These are phyloP conservation scores for Phalangium opilio DNA, from an alignment of 2,888 invertebrate genomes.

Conservation along the genomic window DNA sequence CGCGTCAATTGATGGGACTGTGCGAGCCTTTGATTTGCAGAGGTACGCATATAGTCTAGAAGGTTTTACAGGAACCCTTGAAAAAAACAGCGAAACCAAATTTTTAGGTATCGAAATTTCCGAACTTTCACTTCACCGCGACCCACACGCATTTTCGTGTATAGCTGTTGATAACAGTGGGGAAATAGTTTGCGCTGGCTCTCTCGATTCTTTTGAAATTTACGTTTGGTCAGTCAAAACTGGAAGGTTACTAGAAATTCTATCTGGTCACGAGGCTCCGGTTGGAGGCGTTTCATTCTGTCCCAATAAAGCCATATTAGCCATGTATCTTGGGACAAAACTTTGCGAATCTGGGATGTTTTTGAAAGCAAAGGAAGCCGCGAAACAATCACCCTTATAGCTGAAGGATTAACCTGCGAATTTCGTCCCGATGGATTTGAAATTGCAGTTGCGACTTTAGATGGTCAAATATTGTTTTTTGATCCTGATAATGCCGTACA, in stretches of 20 bases:
- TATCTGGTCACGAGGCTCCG: slow-evolving; percentile 87
- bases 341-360: slow-evolving; percentile 78
- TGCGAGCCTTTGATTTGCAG: slow-evolving; percentile 81
- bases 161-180: slow-evolving; percentile 74
- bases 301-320: slow-evolving; percentile 56
- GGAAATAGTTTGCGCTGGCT: slow-evolving; percentile 87
- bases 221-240: slow-evolving; percentile 91
- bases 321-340: slow-evolving; percentile 88
- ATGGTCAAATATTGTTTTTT: slow-evolving; percentile 69
- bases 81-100: neutral
- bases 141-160: slow-evolving; percentile 80
- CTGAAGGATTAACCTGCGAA: slow-evolving; percentile 62
- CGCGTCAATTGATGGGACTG: slow-evolving; percentile 90
- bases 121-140: slow-evolving; percentile 83
- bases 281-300: slow-evolving; percentile 68
- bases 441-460: slow-evolving; percentile 79
- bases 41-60: slow-evolving; percentile 39
- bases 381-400: slow-evolving; percentile 58
- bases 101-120: slow-evolving; percentile 83
- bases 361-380: slow-evolving; percentile 59
- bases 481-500: slow-evolving; percentile 44
- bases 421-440: slow-evolving; percentile 83
- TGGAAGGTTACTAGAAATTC: slow-evolving; percentile 72
- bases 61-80: too few species aligned
- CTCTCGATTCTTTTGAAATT: slow-evolving; percentile 85